phyloP scores from a whole-genome alignment of 2,888 invertebrate species.

The Beris morrisii region DNA sequence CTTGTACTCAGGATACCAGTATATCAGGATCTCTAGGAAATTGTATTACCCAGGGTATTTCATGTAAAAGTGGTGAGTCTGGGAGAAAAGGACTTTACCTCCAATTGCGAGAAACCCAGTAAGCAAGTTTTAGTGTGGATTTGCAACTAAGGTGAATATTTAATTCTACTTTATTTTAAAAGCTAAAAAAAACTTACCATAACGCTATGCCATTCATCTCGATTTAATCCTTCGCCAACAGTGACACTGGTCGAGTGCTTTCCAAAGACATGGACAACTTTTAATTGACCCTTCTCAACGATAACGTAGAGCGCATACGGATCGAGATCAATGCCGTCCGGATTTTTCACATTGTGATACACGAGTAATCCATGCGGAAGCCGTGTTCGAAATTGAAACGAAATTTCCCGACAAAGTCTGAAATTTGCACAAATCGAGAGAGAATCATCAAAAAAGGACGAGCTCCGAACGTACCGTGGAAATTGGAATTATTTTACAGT shows the following conservation, averaged over 20 bases:
- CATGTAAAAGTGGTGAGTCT: too few relatives aligned
- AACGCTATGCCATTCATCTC: slow-evolving; percentile 89
- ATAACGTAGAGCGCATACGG: slow-evolving; percentile 90
- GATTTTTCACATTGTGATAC: slow-evolving; percentile 89
- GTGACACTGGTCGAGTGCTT: slow-evolving; percentile 81
- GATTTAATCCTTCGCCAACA: slow-evolving; percentile 83
- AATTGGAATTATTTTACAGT: slow-evolving; percentile 10
- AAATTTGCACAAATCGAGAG: slow-evolving; percentile 29
- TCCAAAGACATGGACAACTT: slow-evolving; percentile 89
- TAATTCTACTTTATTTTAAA: neutral
- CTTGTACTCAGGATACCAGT: too few relatives aligned
- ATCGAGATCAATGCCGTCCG: slow-evolving; percentile 74
- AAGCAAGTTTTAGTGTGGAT: too few relatives aligned
- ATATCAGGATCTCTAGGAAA: too few relatives aligned
- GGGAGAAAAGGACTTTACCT: too few relatives aligned
- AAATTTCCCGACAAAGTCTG: slow-evolving; percentile 85
- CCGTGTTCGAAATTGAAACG: slow-evolving; percentile 84
- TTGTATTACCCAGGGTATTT: too few relatives aligned
- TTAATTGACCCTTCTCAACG: slow-evolving; percentile 87
- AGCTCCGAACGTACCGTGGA: slow-evolving; percentile 4
- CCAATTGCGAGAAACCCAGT: too few relatives aligned
- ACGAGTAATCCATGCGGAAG: slow-evolving; percentile 85
- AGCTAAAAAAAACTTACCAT: slow-evolving; percentile 59
- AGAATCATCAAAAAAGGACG: slow-evolving; percentile 8
- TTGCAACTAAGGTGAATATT: too few relatives aligned